Conservation (phyloP, 2,113 vertebrate genomes). For the Canis aureus region DNA sequence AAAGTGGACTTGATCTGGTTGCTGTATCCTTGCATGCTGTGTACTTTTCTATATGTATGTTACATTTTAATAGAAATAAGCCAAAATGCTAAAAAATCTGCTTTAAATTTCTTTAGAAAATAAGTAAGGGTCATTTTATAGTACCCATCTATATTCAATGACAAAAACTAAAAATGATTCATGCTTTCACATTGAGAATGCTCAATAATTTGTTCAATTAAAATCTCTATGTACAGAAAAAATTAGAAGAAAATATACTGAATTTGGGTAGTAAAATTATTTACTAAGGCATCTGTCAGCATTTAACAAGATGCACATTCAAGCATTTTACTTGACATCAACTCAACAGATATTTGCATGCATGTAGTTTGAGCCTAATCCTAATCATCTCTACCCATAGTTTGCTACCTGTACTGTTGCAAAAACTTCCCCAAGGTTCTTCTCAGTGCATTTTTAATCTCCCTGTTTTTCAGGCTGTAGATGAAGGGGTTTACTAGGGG, state of each 20-base stretch:
- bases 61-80: not conserved
- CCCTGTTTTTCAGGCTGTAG: slow-evolving; percentile 59
- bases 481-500: slow-evolving; percentile 68
- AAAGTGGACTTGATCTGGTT: not conserved
- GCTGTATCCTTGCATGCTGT: not conserved
- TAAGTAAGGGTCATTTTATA: not conserved
- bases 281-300: not conserved
- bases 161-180: not conserved
- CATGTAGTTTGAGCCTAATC: not conserved
- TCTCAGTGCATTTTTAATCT: slow-evolving; percentile 58
- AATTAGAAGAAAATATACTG: not conserved
- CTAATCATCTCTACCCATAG: not conserved
- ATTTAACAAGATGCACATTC: not conserved
- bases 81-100: not conserved
- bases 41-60: not conserved
- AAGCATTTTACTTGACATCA: not conserved
- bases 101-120: not conserved
- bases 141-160: not conserved
- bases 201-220: not conserved
- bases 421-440: slow-evolving; percentile 30
- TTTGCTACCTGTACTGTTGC: not conserved
- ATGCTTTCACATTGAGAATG: not conserved
- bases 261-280: not conserved
- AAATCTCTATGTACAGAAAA: not conserved
- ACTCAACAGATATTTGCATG: not conserved